Conservation (phyloP, 2,797 vertebrate species). For the Characodon lateralis region DNA sequence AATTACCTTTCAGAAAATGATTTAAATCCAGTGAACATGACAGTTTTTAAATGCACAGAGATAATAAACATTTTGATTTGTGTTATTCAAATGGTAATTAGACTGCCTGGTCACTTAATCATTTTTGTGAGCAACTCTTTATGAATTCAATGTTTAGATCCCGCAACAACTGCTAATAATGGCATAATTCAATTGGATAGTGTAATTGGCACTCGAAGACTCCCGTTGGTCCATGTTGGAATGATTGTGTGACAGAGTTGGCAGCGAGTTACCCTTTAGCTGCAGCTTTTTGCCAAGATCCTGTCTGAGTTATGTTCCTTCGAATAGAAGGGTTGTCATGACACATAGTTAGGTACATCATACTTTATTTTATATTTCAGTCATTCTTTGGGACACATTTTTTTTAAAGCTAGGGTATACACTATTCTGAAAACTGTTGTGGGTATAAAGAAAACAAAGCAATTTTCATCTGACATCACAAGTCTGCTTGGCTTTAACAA, state of each 20-base stretch:
- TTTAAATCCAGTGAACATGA: neutral
- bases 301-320: constrained; percentile 43
- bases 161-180: constrained; percentile 65
- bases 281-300: constrained; percentile 53
- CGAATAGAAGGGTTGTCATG: constrained; percentile 44
- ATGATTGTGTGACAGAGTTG: constrained; percentile 54
- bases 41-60: constrained; percentile 7
- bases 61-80: constrained; percentile 42
- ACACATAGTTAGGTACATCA: constrained; percentile 24
- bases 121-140: constrained; percentile 55
- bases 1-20: neutral
- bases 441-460: constrained; percentile 22
- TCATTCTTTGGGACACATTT: neutral
- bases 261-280: constrained; percentile 53
- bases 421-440: constrained; percentile 5
- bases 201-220: constrained; percentile 66
- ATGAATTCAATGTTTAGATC: constrained; percentile 73
- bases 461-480: constrained; percentile 6
- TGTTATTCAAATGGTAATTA: constrained; percentile 55
- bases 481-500: constrained; percentile 46
- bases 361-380: constrained; percentile 21
- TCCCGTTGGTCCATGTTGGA: constrained; percentile 52
- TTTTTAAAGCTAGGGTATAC: neutral
- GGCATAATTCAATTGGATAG: constrained; percentile 70
- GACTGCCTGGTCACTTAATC: constrained; percentile 57